These are phyloP conservation scores for Stichodactyla helianthus DNA, from an alignment of 64 coral and sea anemone genomes.

Conservation along the genomic window DNA sequence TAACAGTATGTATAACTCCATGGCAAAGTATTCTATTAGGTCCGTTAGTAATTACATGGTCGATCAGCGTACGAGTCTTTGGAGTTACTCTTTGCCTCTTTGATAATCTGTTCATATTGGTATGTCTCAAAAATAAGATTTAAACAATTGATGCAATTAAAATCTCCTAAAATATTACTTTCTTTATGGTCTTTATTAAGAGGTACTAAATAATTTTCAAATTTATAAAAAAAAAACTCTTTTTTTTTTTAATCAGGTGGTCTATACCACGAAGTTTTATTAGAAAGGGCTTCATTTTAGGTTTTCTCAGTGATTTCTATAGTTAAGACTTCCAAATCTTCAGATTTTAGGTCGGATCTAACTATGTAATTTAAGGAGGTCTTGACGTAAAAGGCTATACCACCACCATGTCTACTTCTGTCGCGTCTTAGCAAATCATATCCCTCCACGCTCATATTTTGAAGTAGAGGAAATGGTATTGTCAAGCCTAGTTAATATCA, in stretches of 20 bases:
- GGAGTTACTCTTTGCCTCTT: not conserved
- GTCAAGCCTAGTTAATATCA: not conserved
- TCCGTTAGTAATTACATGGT: not conserved
- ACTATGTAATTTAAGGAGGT: slow-evolving; percentile 6
- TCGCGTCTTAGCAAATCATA: not conserved
- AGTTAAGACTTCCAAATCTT: slow-evolving; percentile 17
- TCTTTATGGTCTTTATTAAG: not conserved
- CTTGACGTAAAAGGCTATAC: slow-evolving; percentile 26
- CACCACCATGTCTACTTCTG: slow-evolving; percentile 22
- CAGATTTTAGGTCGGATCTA: slow-evolving; percentile 12
- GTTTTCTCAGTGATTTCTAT: slow-evolving; percentile 34
- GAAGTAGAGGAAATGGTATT: too few species aligned
- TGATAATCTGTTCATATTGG: not conserved
- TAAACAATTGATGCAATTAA: not conserved
- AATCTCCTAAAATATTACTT: not conserved
- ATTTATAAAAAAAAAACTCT: not conserved
- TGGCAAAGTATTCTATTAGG: not conserved
- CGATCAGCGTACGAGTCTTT: not conserved
- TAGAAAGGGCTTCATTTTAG: slow-evolving; percentile 14
- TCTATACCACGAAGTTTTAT: slow-evolving; percentile 28
- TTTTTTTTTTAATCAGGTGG: not conserved
- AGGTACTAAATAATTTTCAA: not conserved
- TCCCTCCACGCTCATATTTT: too few species aligned
- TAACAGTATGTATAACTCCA: not conserved
- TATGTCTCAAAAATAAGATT: not conserved